phyloP scores from a whole-genome alignment of 2,888 invertebrate species.

The Morpho helenor region DNA sequence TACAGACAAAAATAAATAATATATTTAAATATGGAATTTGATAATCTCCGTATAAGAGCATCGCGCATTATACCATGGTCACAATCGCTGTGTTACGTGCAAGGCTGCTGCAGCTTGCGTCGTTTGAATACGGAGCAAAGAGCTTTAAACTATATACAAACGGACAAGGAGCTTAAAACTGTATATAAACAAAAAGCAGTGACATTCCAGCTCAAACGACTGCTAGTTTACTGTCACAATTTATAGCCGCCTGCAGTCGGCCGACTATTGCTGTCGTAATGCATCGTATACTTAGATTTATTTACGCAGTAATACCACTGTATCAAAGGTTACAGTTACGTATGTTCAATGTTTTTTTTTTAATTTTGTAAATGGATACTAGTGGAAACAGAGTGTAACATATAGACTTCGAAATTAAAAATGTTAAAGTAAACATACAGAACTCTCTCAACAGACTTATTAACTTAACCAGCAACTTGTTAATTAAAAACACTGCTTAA shows the following conservation, averaged over 20 bases:
- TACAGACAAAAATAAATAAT: too few relatives aligned
- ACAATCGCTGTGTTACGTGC: too few relatives aligned
- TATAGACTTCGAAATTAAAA: too few relatives aligned
- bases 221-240: slow-evolving; percentile 6
- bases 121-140: too few relatives aligned
- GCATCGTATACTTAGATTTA: slow-evolving; percentile 9
- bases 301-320: slow-evolving; percentile 6
- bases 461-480: too few relatives aligned
- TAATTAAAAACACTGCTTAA: too few relatives aligned
- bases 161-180: neutral
- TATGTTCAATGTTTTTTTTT: slow-evolving; percentile 2
- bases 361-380: neutral
- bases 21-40: too few relatives aligned
- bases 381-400: neutral
- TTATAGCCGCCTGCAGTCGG: slow-evolving; percentile 9
- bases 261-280: slow-evolving; percentile 5
- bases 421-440: neutral
- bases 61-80: too few relatives aligned
- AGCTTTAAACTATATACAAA: too few relatives aligned
- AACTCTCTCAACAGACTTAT: neutral
- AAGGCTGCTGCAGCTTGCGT: too few relatives aligned
- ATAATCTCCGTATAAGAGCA: too few relatives aligned
- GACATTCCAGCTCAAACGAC: neutral
- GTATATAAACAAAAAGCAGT: slow-evolving; percentile 1
- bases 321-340: slow-evolving; percentile 2